Percentiles rank a stretch among this genome's conserved stretches.
Evolutionary conservation across 2,113 vertebrate species (phyloP).

Genomic region (Lampris incognitus): DNA sequence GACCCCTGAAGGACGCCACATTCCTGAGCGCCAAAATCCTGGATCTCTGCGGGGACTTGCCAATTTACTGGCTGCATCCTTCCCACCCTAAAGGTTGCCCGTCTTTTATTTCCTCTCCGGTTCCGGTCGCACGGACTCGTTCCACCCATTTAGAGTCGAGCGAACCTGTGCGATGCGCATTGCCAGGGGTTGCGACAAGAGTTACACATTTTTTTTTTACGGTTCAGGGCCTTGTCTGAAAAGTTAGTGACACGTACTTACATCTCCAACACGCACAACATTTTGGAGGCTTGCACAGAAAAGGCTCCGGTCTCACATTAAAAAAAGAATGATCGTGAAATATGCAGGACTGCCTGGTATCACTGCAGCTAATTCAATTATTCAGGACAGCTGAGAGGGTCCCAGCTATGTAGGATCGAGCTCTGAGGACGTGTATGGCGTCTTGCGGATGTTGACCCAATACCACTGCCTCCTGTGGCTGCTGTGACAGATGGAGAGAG

Average conservation of each 20-base stretch:
- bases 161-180: neutral
- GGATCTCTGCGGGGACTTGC: slow-evolving; percentile 89
- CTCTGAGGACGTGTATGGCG: slow-evolving; percentile 69
- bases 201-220: slow-evolving; percentile 55
- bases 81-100: slow-evolving; percentile 86
- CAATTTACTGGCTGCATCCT: slow-evolving; percentile 93
- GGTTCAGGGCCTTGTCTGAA: slow-evolving; percentile 31
- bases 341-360: slow-evolving; percentile 76
- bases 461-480: slow-evolving; percentile 72
- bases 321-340: slow-evolving; percentile 78
- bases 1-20: slow-evolving; percentile 88
- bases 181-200: too few species aligned
- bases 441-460: slow-evolving; percentile 76
- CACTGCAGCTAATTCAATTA: slow-evolving; percentile 77
- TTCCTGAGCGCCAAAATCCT: slow-evolving; percentile 92
- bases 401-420: slow-evolving; percentile 68
- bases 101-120: slow-evolving; percentile 34
- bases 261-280: slow-evolving; percentile 57
- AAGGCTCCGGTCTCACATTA: slow-evolving; percentile 53
- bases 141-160: neutral
- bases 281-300: slow-evolving; percentile 46
- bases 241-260: slow-evolving; percentile 52
- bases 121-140: neutral
- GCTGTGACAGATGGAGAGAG: slow-evolving; percentile 84
- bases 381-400: slow-evolving; percentile 71